phyloP scores from a whole-genome alignment of 2,888 invertebrate species.

The Eupithecia dodoneata region DNA sequence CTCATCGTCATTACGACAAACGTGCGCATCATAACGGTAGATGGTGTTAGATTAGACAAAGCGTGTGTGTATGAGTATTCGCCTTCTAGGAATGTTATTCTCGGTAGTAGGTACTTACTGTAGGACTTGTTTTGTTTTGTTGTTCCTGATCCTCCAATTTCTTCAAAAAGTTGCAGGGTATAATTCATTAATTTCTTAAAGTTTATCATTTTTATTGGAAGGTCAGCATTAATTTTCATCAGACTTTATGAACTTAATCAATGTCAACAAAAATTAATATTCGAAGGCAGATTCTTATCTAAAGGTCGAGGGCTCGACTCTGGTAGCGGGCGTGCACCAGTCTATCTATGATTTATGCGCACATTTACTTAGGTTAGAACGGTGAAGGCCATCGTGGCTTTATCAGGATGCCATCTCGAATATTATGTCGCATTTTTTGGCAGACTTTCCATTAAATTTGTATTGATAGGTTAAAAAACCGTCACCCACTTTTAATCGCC shows the following conservation, averaged over 20 bases:
- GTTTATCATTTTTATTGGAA: background rate
- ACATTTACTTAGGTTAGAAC: conserved; percentile 11
- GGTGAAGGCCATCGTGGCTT: conserved; percentile 11
- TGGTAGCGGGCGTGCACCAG: conserved; percentile 22
- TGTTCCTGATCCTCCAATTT: background rate
- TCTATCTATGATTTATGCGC: conserved; percentile 24
- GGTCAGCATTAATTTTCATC: background rate
- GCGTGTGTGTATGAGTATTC: conserved; percentile 38
- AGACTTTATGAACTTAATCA: conserved; percentile 1
- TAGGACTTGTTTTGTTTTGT: conserved; percentile 1
- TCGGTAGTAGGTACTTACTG: background rate
- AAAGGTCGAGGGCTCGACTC: conserved; percentile 15
- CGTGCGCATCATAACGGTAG: conserved; percentile 37
- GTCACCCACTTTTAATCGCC: background rate
- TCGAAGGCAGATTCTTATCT: conserved; percentile 20
- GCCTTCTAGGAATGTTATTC: conserved; percentile 40
- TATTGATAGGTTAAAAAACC: too few relatives aligned
- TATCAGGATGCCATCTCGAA: background rate
- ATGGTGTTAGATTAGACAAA: conserved; percentile 45
- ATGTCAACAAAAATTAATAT: conserved; percentile 10
- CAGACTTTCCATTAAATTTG: background rate
- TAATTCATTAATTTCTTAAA: background rate
- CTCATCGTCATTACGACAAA: conserved; percentile 32
- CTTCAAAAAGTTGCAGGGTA: too few relatives aligned
- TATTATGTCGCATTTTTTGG: background rate